Evolutionary conservation across 1,140 invertebrate genomes (phyloP).

Genomic region (Camponotus floridanus): DNA sequence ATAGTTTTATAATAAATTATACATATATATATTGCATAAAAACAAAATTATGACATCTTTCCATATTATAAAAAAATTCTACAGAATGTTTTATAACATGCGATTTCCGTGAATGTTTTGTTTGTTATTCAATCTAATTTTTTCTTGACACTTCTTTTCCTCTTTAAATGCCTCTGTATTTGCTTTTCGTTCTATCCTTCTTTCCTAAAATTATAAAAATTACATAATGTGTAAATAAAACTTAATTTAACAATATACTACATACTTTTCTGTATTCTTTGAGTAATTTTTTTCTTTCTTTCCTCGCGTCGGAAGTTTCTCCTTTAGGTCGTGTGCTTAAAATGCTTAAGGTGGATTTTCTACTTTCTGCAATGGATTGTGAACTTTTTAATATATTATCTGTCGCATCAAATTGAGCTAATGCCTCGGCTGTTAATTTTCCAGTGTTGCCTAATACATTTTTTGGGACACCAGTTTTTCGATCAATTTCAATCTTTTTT

Average conservation of each 20-base stretch:
- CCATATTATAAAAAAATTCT: neutral
- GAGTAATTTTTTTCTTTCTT: conserved; percentile 92
- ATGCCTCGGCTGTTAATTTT: conserved; percentile 90
- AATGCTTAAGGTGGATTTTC: conserved; percentile 90
- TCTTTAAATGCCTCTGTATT: conserved; percentile 95
- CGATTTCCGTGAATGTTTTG: conserved; percentile 91
- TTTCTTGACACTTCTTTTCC: conserved; percentile 94
- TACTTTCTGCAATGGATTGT: conserved; percentile 88
- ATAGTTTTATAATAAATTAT: neutral
- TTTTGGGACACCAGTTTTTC: conserved; percentile 91
- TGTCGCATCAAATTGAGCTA: conserved; percentile 89
- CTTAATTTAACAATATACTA: conserved; percentile 11
- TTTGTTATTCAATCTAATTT: conserved; percentile 91
- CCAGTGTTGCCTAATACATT: conserved; percentile 87
- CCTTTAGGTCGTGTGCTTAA: conserved; percentile 92
- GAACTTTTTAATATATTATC: conserved; percentile 83
- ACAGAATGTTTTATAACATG: conserved; percentile 86
- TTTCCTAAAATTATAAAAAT: conserved; percentile 87
- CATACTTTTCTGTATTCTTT: conserved; percentile 92
- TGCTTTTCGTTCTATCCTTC: conserved; percentile 94
- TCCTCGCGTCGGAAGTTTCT: conserved; percentile 94
- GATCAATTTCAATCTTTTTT: conserved; percentile 90
- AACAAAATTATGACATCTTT: neutral
- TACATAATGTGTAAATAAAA: conserved; percentile 23
- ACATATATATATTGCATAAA: neutral